These are phyloP conservation scores for Dynastes tityus DNA, from an alignment of 2,888 invertebrate genomes.

Conservation along the genomic window DNA sequence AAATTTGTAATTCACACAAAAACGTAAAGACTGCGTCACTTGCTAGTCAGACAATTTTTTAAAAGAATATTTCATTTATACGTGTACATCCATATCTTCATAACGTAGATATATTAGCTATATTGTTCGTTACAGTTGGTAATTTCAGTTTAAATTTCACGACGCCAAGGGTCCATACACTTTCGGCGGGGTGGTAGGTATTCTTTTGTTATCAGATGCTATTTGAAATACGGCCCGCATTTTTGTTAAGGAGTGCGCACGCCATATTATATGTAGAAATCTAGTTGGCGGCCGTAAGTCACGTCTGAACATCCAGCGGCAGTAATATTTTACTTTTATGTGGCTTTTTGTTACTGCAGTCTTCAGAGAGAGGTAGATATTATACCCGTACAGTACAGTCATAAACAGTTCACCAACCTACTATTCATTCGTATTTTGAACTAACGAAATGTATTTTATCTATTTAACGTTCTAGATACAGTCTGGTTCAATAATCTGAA, in stretches of 20 bases:
- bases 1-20: too few species aligned
- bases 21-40: too few species aligned
- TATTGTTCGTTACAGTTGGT: conserved; percentile 19
- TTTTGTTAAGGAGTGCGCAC: conserved; percentile 25
- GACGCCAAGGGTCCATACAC: conserved; percentile 16
- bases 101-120: background rate
- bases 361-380: conserved; percentile 24
- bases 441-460: background rate
- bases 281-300: conserved; percentile 36
- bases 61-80: background rate
- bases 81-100: background rate
- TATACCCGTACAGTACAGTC: conserved; percentile 16
- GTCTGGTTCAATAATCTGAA: too few species aligned
- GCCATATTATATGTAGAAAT: conserved; percentile 37
- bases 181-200: conserved; percentile 17
- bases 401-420: background rate
- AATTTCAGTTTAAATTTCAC: conserved; percentile 25
- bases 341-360: conserved; percentile 42
- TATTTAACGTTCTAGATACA: too few species aligned
- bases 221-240: conserved; percentile 28
- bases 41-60: background rate
- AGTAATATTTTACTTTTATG: conserved; percentile 45
- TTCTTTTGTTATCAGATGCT: conserved; percentile 31
- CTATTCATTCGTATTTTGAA: background rate
- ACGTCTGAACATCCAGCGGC: conserved; percentile 34